phyloP scores from a whole-genome alignment of 2,888 invertebrate species.

The Sminthurides aquaticus region DNA sequence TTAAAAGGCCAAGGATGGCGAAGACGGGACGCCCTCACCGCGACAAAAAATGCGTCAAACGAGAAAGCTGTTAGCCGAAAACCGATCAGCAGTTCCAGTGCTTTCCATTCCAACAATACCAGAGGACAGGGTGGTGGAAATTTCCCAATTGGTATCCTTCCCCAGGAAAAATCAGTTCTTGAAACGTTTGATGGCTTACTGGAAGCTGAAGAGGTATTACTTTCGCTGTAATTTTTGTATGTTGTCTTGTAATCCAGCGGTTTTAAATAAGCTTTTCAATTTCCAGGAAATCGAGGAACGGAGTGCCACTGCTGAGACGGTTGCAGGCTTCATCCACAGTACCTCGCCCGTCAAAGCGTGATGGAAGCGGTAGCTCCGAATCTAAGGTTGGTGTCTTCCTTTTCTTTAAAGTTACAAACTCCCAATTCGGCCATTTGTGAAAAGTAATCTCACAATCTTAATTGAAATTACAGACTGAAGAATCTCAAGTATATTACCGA shows the following conservation, averaged over 20 bases:
- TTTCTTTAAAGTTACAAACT: not conserved
- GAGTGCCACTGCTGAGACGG: conserved; percentile 83
- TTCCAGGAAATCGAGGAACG: conserved; percentile 75
- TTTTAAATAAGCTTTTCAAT: not conserved
- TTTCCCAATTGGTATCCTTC: conserved; percentile 65
- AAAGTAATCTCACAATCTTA: too few species aligned
- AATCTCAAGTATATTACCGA: conserved; percentile 50
- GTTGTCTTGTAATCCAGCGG: not conserved
- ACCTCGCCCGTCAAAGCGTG: conserved; percentile 56
- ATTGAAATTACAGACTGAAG: conserved; percentile 4
- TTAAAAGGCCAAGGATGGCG: conserved; percentile 15
- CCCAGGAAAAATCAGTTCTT: conserved; percentile 77
- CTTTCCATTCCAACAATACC: conserved; percentile 91
- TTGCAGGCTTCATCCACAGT: conserved; percentile 59
- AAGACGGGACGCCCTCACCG: conserved; percentile 20
- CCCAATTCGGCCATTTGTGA: too few species aligned
- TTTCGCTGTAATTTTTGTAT: not conserved
- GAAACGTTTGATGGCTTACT: conserved; percentile 84
- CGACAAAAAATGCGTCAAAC: conserved; percentile 80
- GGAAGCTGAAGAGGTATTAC: conserved; percentile 74
- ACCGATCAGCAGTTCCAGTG: conserved; percentile 79
- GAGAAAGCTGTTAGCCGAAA: conserved; percentile 76
- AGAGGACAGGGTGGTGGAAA: conserved; percentile 76
- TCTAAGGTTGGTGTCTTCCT: not conserved
- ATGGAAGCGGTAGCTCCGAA: conserved; percentile 11